Evolutionary conservation across 2,888 invertebrate genomes (phyloP).

Genomic region (Spicauda simplicius): DNA sequence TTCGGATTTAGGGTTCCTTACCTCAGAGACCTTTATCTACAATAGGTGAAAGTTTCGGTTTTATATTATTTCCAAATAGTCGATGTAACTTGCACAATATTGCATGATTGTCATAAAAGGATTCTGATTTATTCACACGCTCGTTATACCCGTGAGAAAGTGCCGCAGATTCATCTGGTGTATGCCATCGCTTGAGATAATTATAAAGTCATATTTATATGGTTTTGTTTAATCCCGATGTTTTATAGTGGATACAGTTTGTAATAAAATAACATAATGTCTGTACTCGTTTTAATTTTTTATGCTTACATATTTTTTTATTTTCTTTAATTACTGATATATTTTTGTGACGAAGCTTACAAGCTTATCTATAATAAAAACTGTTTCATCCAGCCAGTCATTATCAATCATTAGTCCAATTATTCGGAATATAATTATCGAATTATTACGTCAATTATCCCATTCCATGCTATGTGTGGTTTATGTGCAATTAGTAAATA

Average conservation of each 20-base stretch:
- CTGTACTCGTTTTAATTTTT: too few relatives aligned
- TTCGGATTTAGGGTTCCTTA: neutral
- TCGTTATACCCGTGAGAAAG: conserved; percentile 35
- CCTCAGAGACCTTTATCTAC: neutral
- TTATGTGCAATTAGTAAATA: too few relatives aligned
- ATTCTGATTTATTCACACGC: conserved; percentile 31
- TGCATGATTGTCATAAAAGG: conserved; percentile 25
- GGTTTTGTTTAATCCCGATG: conserved; percentile 9
- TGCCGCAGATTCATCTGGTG: conserved; percentile 27
- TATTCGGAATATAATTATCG: too few relatives aligned
- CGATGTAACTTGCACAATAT: conserved; percentile 19
- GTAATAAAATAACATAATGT: too few relatives aligned
- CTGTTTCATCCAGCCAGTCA: too few relatives aligned
- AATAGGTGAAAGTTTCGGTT: conserved; percentile 21
- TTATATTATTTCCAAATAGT: neutral
- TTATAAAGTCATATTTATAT: conserved; percentile 25
- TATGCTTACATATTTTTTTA: too few relatives aligned
- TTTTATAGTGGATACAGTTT: neutral
- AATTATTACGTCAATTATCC: too few relatives aligned
- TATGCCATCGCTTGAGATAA: conserved; percentile 7
- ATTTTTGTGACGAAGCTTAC: too few relatives aligned
- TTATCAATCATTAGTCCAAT: too few relatives aligned
- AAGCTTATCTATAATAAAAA: too few relatives aligned
- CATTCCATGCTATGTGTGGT: too few relatives aligned
- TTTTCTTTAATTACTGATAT: too few relatives aligned